Conservation (phyloP, 2,113 vertebrate genomes). For the Phycodurus eques region DNA sequence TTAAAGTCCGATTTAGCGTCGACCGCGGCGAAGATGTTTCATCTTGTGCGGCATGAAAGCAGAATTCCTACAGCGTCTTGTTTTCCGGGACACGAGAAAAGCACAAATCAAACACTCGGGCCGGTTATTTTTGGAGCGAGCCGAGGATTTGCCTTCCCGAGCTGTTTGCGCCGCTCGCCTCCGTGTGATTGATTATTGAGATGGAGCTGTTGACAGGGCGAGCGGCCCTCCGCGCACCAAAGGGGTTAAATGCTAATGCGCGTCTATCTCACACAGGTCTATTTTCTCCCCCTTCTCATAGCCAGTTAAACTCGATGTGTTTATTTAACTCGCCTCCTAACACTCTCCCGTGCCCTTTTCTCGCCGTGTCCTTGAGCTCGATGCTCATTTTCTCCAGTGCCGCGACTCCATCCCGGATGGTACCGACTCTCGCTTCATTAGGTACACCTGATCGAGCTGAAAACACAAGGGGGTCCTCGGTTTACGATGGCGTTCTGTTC, state of each 20-base stretch:
- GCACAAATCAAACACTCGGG: conserved; percentile 22
- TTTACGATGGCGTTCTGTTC: not conserved
- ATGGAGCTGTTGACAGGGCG: conserved; percentile 45
- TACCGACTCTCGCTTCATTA: not conserved
- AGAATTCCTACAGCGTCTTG: conserved; percentile 32
- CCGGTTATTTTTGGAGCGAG: conserved; percentile 38
- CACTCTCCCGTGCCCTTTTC: not conserved
- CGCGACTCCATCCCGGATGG: not conserved
- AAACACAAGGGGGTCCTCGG: not conserved
- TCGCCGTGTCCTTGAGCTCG: conserved; percentile 13
- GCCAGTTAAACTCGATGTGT: conserved; percentile 57
- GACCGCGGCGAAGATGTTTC: not conserved
- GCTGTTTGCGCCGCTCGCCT: conserved; percentile 37
- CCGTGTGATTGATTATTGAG: conserved; percentile 55
- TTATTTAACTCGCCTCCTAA: conserved; percentile 21
- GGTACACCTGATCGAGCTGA: not conserved
- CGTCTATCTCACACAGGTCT: conserved; percentile 35
- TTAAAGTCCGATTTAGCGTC: not conserved
- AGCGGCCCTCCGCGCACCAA: conserved; percentile 4
- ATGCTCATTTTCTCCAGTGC: conserved; percentile 3
- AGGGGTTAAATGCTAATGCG: conserved; percentile 59
- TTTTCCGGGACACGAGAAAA: conserved; percentile 42
- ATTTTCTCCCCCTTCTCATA: conserved; percentile 33
- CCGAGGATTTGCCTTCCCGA: conserved; percentile 35
- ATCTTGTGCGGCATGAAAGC: conserved; percentile 37